Evolutionary conservation across 2,888 invertebrate species (phyloP).

Genomic region (Allolobophora icterica): DNA sequence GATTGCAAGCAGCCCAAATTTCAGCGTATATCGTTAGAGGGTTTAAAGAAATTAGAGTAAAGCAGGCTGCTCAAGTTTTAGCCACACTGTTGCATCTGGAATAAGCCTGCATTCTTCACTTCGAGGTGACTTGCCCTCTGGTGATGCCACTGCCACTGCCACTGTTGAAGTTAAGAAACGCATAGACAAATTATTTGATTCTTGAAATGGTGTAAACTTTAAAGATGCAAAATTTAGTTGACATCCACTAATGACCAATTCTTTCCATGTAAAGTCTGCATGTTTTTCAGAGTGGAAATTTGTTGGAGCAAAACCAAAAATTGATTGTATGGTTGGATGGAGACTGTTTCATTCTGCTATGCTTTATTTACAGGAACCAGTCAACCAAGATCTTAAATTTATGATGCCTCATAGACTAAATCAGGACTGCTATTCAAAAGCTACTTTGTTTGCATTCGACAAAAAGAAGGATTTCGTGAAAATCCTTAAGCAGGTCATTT

Average conservation of each 20-base stretch:
- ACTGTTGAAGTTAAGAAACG: background rate
- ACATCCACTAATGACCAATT: background rate
- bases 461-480: background rate
- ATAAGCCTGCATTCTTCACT: background rate
- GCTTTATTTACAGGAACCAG: background rate
- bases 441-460: background rate
- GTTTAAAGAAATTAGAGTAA: background rate
- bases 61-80: conserved; percentile 1
- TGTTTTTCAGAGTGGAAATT: background rate
- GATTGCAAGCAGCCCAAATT: background rate
- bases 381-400: background rate
- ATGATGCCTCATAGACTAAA: background rate
- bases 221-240: background rate
- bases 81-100: background rate
- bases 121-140: background rate
- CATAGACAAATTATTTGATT: background rate
- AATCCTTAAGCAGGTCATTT: background rate
- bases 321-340: background rate
- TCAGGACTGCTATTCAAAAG: background rate
- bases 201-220: background rate
- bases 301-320: background rate
- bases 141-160: background rate
- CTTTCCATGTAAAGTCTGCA: background rate
- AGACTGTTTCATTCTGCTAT: background rate
- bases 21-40: background rate